Percentiles rank a stretch among this genome's conserved stretches.
phyloP scores from a whole-genome alignment of 2,888 invertebrate species.

The Cryptosula pallasiana region DNA sequence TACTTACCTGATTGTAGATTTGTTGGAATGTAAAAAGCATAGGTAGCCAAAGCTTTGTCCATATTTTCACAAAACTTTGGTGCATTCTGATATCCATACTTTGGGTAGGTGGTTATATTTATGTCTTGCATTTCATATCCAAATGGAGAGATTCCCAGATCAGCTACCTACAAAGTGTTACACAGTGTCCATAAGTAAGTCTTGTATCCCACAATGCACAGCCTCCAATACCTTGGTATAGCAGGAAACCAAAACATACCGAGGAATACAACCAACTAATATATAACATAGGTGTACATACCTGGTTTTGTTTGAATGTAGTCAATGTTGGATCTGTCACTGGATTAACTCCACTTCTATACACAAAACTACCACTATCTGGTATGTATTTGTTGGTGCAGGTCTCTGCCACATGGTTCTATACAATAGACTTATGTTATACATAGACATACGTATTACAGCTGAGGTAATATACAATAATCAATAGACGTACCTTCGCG shows the following conservation, averaged over 20 bases:
- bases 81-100: slow-evolving; percentile 29
- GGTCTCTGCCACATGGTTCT: slow-evolving; percentile 28
- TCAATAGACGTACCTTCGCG: slow-evolving; percentile 25
- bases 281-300: neutral
- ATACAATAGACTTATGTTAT: slow-evolving; percentile 15
- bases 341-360: slow-evolving; percentile 16
- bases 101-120: slow-evolving; percentile 27
- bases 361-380: slow-evolving; percentile 27
- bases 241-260: no score
- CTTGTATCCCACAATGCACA: no score
- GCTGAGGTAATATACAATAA: no score
- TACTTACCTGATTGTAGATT: slow-evolving; percentile 26
- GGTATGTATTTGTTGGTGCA: slow-evolving; percentile 29
- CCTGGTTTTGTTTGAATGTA: neutral
- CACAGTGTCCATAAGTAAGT: slow-evolving; percentile 2
- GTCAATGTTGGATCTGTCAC: slow-evolving; percentile 23
- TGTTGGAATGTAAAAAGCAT: slow-evolving; percentile 26
- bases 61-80: slow-evolving; percentile 28
- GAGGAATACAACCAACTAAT: no score
- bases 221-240: no score
- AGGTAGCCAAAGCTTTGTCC: slow-evolving; percentile 28
- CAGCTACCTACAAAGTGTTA: neutral
- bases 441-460: no score
- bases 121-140: slow-evolving; percentile 24
- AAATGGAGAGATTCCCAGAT: slow-evolving; percentile 27